These are phyloP conservation scores for Halcyon malimbica DNA, from an alignment of 2,113 vertebrate genomes.

Conservation along the genomic window DNA sequence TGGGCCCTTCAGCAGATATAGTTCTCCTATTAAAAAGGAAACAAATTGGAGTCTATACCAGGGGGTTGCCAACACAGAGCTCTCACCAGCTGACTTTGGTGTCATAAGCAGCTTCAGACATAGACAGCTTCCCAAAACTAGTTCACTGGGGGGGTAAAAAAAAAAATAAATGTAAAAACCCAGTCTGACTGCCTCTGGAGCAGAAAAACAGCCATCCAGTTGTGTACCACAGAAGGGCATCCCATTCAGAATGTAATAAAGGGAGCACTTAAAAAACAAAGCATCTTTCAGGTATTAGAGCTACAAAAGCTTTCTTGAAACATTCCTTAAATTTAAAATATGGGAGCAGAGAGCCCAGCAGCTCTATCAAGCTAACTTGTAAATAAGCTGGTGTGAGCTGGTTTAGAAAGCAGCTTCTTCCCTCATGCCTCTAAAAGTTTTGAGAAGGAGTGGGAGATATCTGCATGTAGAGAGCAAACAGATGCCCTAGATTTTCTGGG, in stretches of 20 bases:
- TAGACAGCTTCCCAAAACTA: neutral
- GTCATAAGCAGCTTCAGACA: neutral
- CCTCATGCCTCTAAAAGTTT: neutral
- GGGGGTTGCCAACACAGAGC: neutral
- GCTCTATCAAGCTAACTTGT: neutral
- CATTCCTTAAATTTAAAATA: neutral
- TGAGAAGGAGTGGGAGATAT: neutral
- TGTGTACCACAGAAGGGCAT: neutral
- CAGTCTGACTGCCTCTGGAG: neutral
- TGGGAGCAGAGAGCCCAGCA: neutral
- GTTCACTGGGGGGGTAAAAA: neutral
- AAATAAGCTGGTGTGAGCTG: neutral
- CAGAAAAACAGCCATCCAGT: neutral
- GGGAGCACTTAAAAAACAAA: constrained; percentile 16
- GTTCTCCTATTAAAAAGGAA: neutral
- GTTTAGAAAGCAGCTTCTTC: neutral
- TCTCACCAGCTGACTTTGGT: neutral
- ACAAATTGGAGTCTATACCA: neutral
- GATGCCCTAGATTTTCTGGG: neutral
- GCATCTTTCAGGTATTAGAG: neutral
- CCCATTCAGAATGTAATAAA: neutral
- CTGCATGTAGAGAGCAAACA: neutral
- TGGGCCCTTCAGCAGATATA: neutral
- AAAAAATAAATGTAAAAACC: neutral
- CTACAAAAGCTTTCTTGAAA: neutral